A percentile compares a stretch with the other conserved stretches of the same genome.
These are phyloP conservation scores for Oryzias dopingdopingensis DNA, from an alignment of 2,797 vertebrate species.

Conservation along the genomic window DNA sequence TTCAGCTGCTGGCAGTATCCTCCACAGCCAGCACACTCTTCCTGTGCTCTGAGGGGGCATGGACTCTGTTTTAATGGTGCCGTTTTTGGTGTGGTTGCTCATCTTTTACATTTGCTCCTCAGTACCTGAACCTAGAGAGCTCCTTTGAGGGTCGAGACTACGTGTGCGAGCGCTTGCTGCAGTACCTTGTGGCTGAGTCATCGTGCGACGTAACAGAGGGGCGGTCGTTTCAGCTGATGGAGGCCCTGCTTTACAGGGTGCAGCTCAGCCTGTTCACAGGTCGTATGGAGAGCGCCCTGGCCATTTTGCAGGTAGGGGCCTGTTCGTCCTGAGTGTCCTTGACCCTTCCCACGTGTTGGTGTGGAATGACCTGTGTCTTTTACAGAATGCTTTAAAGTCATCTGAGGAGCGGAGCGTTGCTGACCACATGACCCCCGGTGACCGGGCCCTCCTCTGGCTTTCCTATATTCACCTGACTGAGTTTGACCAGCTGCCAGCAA, in stretches of 20 bases:
- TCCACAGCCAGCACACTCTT: too few species aligned
- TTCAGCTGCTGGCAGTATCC: too few species aligned
- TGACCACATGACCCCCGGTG: slow-evolving; percentile 75
- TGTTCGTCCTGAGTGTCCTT: not conserved
- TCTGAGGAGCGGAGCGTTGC: slow-evolving; percentile 68
- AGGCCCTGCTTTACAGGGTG: slow-evolving; percentile 88
- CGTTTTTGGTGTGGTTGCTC: not conserved
- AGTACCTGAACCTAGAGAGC: slow-evolving; percentile 90
- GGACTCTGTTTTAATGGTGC: too few species aligned
- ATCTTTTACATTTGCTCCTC: not conserved
- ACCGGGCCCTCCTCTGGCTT: slow-evolving; percentile 91
- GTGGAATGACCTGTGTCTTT: not conserved
- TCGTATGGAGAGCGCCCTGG: slow-evolving; percentile 82
- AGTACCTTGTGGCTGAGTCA: slow-evolving; percentile 76
- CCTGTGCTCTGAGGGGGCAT: too few species aligned
- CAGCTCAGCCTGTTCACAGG: slow-evolving; percentile 89
- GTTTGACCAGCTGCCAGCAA: slow-evolving; percentile 83
- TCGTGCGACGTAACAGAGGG: slow-evolving; percentile 63
- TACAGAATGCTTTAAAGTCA: slow-evolving; percentile 84
- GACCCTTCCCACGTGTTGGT: too few species aligned
- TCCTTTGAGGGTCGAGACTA: slow-evolving; percentile 94
- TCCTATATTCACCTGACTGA: slow-evolving; percentile 90
- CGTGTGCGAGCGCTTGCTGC: slow-evolving; percentile 85
- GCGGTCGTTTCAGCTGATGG: slow-evolving; percentile 89
- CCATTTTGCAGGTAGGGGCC: slow-evolving; percentile 83